Evolutionary conservation across 2,113 vertebrate species (phyloP).

Genomic region (Neomonachus schauinslandi): DNA sequence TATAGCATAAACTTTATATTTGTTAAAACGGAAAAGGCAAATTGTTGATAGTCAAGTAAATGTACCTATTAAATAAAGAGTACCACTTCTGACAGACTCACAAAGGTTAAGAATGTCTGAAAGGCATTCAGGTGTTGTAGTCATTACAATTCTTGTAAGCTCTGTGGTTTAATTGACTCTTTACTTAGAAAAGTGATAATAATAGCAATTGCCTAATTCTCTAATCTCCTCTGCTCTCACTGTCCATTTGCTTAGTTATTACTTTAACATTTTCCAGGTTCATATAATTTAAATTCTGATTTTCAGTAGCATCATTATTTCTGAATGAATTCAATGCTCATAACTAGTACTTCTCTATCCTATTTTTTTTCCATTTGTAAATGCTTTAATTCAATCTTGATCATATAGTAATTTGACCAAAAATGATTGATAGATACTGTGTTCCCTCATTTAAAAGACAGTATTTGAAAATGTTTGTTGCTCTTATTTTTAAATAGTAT

Average conservation of each 20-base stretch:
- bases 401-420: background rate
- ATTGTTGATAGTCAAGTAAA: background rate
- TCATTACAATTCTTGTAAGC: background rate
- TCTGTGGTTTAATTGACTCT: background rate
- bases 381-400: background rate
- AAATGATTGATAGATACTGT: background rate
- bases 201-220: background rate
- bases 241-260: background rate
- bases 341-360: background rate
- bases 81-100: background rate
- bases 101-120: background rate
- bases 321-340: background rate
- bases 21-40: background rate
- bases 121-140: background rate
- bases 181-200: background rate
- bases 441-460: background rate
- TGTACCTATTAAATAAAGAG: background rate
- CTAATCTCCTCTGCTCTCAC: background rate
- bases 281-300: background rate
- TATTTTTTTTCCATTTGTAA: background rate
- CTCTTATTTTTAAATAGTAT: background rate
- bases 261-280: background rate
- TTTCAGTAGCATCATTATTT: background rate
- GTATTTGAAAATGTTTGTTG: background rate
- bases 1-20: background rate